A percentile compares a stretch with the other conserved stretches of the same genome.
phyloP scores from a whole-genome alignment of 1,140 invertebrate species.

The Drosophila nasuta region DNA sequence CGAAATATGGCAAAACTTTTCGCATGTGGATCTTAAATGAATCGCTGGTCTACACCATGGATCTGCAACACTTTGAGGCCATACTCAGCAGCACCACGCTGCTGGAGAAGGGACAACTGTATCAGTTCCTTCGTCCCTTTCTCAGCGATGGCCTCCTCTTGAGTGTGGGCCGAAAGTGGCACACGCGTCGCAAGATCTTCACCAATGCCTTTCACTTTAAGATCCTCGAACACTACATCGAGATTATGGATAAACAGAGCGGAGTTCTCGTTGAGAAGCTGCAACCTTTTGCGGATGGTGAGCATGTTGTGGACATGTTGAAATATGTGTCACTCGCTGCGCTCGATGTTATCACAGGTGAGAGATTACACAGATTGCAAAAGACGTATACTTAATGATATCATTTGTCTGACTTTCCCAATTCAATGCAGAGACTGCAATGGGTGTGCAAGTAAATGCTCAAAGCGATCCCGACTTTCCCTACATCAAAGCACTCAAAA shows the following conservation, averaged over 20 bases:
- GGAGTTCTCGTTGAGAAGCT: constrained; percentile 87
- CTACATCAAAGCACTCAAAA: constrained; percentile 87
- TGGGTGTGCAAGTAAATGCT: constrained; percentile 89
- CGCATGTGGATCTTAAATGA: constrained; percentile 87
- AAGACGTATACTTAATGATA: not conserved
- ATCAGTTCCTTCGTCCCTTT: constrained; percentile 82
- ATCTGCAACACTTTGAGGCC: constrained; percentile 75
- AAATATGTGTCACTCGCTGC: constrained; percentile 62
- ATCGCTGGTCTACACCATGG: constrained; percentile 67
- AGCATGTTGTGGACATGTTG: constrained; percentile 51
- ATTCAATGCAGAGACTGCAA: constrained; percentile 87
- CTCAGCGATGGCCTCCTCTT: constrained; percentile 84
- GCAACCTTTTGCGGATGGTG: constrained; percentile 43
- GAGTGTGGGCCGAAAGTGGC: constrained; percentile 74
- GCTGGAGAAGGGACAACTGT: constrained; percentile 70
- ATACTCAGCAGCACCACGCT: constrained; percentile 66
- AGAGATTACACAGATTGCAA: not conserved
- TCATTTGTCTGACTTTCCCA: not conserved
- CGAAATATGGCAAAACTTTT: constrained; percentile 77
- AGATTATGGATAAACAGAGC: constrained; percentile 89
- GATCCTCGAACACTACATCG: constrained; percentile 91
- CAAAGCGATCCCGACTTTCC: constrained; percentile 86
- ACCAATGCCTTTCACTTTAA: constrained; percentile 94
- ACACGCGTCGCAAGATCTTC: constrained; percentile 83
- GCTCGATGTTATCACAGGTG: constrained; percentile 68